A percentile compares a stretch with the other conserved stretches of the same genome.
Conservation (phyloP, 2,888 invertebrate species). For the Hypsopygia costalis region DNA sequence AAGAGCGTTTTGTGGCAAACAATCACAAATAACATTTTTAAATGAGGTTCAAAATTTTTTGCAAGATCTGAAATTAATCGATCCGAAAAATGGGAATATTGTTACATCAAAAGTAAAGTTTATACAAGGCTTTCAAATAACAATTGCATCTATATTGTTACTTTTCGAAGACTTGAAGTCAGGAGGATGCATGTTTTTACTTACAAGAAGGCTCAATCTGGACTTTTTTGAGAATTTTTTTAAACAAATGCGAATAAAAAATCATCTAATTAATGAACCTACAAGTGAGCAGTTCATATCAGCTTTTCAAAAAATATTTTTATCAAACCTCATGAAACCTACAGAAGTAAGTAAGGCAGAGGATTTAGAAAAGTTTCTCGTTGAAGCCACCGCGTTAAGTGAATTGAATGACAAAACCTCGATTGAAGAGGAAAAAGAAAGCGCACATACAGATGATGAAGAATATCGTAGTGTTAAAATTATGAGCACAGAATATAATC, state of each 20-base stretch:
- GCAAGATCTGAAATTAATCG: slow-evolving; percentile 11
- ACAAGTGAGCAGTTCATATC: slow-evolving; percentile 12
- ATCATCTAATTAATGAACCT: slow-evolving; percentile 9
- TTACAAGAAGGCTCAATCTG: slow-evolving; percentile 9
- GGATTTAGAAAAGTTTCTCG: slow-evolving; percentile 10
- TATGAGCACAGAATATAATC: slow-evolving; percentile 4
- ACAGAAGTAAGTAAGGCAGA: slow-evolving; percentile 7
- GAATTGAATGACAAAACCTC: neutral
- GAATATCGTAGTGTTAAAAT: slow-evolving; percentile 4
- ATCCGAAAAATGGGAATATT: slow-evolving; percentile 10
- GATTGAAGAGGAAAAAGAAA: neutral
- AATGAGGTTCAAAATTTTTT: slow-evolving; percentile 16
- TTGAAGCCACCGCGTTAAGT: neutral
- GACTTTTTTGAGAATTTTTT: slow-evolving; percentile 10
- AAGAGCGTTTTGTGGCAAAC: slow-evolving; percentile 18
- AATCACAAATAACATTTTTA: slow-evolving; percentile 17
- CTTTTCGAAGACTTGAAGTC: slow-evolving; percentile 9
- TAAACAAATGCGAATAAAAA: slow-evolving; percentile 10
- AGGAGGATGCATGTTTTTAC: slow-evolving; percentile 10
- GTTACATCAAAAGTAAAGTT: slow-evolving; percentile 6
- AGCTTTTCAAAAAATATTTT: slow-evolving; percentile 3
- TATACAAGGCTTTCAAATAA: slow-evolving; percentile 8
- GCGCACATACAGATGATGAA: neutral
- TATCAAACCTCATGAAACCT: slow-evolving; percentile 6
- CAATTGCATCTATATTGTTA: slow-evolving; percentile 8